These are phyloP conservation scores for Ammodytes dubius DNA, from an alignment of 2,113 vertebrate species.

Conservation along the genomic window DNA sequence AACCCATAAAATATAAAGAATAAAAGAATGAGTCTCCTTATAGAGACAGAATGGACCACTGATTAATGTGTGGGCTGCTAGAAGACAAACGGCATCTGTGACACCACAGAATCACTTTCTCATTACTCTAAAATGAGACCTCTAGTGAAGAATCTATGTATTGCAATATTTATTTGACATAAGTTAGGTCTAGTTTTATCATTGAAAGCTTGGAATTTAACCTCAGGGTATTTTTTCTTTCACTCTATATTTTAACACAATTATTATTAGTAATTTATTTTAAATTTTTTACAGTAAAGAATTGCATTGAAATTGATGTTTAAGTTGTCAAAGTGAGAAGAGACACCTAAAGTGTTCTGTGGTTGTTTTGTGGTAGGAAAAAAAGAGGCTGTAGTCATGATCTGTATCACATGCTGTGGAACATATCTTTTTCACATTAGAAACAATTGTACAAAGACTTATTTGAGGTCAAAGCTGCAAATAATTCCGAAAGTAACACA, in stretches of 20 bases:
- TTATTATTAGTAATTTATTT: too few species aligned
- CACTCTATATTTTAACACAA: too few species aligned
- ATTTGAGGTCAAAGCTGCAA: too few species aligned
- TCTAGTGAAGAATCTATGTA: background rate
- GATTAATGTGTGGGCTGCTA: rapidly evolving
- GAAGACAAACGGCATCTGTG: background rate
- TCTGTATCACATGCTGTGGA: too few species aligned
- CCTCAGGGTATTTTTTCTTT: too few species aligned
- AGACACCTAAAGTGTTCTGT: background rate
- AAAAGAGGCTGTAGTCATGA: too few species aligned
- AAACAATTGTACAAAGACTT: too few species aligned
- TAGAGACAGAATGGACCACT: background rate
- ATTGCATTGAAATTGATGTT: too few species aligned
- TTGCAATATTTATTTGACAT: background rate
- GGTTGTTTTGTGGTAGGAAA: background rate
- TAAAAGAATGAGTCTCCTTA: background rate
- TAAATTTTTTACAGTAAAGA: too few species aligned
- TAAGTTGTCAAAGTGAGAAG: background rate
- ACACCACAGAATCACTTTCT: slow-evolving; percentile 2
- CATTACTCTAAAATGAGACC: background rate
- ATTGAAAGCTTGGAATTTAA: background rate
- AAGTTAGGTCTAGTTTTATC: background rate
- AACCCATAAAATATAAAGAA: background rate
- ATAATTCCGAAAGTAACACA: too few species aligned
- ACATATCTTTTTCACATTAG: too few species aligned